Evolutionary conservation across 1,140 invertebrate genomes (phyloP), one percentile per base, ranked within the genome.

Genomic region (Scaptomyza montana): DNA sequence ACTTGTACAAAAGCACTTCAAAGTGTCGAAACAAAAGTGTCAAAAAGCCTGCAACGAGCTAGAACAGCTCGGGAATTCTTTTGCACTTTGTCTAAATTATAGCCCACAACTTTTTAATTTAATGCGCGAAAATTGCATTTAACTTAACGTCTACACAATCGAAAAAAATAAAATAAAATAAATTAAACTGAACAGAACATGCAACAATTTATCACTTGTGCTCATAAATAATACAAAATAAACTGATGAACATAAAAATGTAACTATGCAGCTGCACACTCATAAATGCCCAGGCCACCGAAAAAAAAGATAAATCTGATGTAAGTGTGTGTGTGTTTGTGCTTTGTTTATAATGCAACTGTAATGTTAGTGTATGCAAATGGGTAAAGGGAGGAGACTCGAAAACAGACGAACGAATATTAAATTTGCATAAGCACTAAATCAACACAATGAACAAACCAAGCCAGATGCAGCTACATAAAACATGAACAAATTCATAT

Each of bases 391-490:
- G 53, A 49, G 19, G 33, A 7, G 65, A 59, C 43, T 49, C 30
- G 57, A 13, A 19, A 57, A 67, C 62, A 74, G 60, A 61, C 50
- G 84, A 82, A 74, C 78, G 78, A 72, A 77, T 77, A 87, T 87
- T 89, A 89, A 82, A 87, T 87, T 87, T 87, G 84, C 84, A 87
- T 87, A 84, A 87, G 79, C 79, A 89, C 84, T 87, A 87, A 89
- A 89, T 89, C 84, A 89, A 87, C 84, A 87, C 79, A 78, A 84
- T 84, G 80, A 79, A 67, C 69, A 73, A 57, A 45, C 19, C 21
- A 56, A 53, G 71, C 41, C 60, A 62, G 41, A 56, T 49, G 54
- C 62, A 59, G 53, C 61, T 43, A 30, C 69, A 49, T 16, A 55
- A 13, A 33, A n/a, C 43, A 30, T 36, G 10, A 46, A 61, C 25